Base-by-base conservation (phyloP, 1,140 invertebrate genomes). In the Cataglyphis hispanica region DNA sequence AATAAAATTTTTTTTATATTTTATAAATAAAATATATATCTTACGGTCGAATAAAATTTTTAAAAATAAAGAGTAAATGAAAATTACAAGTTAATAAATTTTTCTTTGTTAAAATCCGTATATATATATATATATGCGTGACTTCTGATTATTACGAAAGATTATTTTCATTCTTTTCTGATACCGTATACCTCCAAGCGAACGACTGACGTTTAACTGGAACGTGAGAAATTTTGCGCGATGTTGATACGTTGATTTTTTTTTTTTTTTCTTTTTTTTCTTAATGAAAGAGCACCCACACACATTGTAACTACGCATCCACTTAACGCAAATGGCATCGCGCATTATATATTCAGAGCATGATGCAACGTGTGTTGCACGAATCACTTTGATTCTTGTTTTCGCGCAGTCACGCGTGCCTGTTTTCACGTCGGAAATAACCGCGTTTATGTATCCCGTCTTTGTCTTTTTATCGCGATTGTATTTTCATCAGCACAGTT, bases 341-440 rank as follows among this genome's bases (percentile, higher is more conserved):
- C 27, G 43, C 40, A 80, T 80, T 80, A 80, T 80, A 56, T 22
- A 69, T 80, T 80, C 76, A 69, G 50, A 16, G 22, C 63, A 34
- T 69, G 43, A 80, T 31, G 63, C 63, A 56, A 80, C 31, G 63
- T 53, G 13, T 50, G 63, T 43, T 25, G 75, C 75, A 46, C 61
- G 58, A 77, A 77, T 64, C 60, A 46, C 34, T 80, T 80, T 80
- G 63, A 80, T 80, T 53, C 76, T 80, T 80, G 63, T 80, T 80
- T 80, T 67, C 63, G 43, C 22, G 63, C 76, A 80, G 43, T 37
- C 61, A 56, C 63, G 63, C 76, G 76, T 80, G 16, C 31, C 31
- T 37, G 43, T 31, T 80, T 80, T 80, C 43, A 37, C 61, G 10
- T n/a, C 64, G 63, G 13, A 1, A 67, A 80, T 69, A 69, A 16